These are phyloP conservation scores for Ametastegia equiseti DNA, from an alignment of 2,888 invertebrate genomes.

Conservation along the genomic window DNA sequence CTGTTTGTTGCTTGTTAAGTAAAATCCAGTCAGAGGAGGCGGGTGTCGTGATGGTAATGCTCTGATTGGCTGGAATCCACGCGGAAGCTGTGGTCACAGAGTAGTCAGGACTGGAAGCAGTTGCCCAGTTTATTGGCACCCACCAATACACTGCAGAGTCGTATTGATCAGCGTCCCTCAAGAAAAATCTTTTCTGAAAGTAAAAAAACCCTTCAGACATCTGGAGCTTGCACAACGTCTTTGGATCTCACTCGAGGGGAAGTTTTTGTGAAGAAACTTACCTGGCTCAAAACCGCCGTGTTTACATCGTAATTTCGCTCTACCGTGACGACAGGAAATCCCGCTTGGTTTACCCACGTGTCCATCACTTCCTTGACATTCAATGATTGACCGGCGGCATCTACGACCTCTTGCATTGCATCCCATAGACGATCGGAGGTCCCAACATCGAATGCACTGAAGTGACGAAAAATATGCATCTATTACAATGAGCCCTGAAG, in stretches of 20 bases:
- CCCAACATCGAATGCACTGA: slow-evolving; percentile 72
- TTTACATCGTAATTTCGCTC: slow-evolving; percentile 72
- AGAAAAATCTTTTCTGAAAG: slow-evolving; percentile 41
- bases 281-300: slow-evolving; percentile 29
- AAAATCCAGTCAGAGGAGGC: slow-evolving; percentile 79
- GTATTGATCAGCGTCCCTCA: slow-evolving; percentile 4
- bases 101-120: slow-evolving; percentile 29
- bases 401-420: slow-evolving; percentile 66
- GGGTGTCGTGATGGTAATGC: slow-evolving; percentile 67
- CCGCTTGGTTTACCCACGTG: slow-evolving; percentile 81
- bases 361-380: slow-evolving; percentile 78
- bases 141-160: slow-evolving; percentile 42
- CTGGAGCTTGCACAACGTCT: not conserved
- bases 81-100: slow-evolving; percentile 67
- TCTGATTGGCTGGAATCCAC: slow-evolving; percentile 76
- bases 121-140: slow-evolving; percentile 46
- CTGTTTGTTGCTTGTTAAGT: slow-evolving; percentile 82
- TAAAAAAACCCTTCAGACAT: not conserved
- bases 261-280: not conserved
- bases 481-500: slow-evolving; percentile 6
- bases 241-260: not conserved
- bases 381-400: slow-evolving; percentile 69
- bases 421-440: slow-evolving; percentile 73
- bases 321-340: slow-evolving; percentile 80
- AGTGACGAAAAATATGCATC: slow-evolving; percentile 18